Evolutionary conservation across 2,888 invertebrate species (phyloP), one percentile per base, ranked within the genome.

Genomic region (Podabrus alpinus): DNA sequence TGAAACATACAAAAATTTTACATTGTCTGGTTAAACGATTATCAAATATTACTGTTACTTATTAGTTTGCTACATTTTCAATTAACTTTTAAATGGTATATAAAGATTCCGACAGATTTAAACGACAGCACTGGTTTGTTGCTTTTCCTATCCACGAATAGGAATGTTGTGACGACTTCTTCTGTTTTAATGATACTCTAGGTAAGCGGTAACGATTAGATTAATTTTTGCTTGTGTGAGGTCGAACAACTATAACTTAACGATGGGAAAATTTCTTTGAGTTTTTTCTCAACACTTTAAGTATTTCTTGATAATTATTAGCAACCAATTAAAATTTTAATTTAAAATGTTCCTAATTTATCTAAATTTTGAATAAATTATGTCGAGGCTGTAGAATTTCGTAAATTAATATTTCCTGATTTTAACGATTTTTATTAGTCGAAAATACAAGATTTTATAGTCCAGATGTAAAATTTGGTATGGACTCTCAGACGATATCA

Each of bases 71-170:
- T 45, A 45, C 64, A 64, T 21, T 70, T 62, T 59, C 70, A 70
- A 70, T 70, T 70, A 70, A 70, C 64, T 70, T 70, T 64, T 21
- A 70, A 70, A 64, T 64, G 64, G 29, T 59, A 62, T 70, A 64
- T 70, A 70, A 70, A 70, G 70, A 62, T 64, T 70, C 70, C 70
- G 70, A 70, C 70, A 70, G 62, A 70, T 70, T 69, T 45, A 70
- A 70, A 70, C 64, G 70, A 64, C 45, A 70, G 45, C 64, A 59
- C 45, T 62, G 24, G 15, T 17, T 70, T 70, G 62, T 64, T 17
- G 62, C 64, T 11, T 62, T 45, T 17, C 21, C 45, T 70, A 29
- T 70, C 59, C 45, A 16, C 70, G 69, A 64, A 11, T 66, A 13
- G 15, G n/a, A 21, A 59, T 66, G 71, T 59, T 66, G 16, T 59